Percentiles rank a stretch among this genome's conserved stretches.
phyloP scores from a whole-genome alignment of 2,797 vertebrate genomes.

The Nyctibius grandis region DNA sequence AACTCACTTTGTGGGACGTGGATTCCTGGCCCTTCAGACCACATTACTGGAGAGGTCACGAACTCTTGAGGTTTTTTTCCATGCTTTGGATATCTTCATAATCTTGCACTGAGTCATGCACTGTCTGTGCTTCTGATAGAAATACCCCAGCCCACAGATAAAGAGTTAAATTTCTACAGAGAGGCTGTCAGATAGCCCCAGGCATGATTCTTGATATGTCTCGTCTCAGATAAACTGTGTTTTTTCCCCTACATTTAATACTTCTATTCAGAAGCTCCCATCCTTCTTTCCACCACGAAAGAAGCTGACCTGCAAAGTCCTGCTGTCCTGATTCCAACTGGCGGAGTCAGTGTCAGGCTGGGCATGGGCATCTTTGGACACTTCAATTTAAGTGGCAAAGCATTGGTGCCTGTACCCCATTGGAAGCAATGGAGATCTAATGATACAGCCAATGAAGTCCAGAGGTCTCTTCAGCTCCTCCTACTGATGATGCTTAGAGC shows the following conservation, averaged over 20 bases:
- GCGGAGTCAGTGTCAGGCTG: background rate
- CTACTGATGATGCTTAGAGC: background rate
- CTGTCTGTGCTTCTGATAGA: background rate
- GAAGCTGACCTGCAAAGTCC: background rate
- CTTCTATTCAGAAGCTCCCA: background rate
- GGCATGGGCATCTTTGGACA: background rate
- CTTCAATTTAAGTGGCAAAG: background rate
- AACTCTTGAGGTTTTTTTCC: background rate
- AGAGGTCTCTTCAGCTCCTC: background rate
- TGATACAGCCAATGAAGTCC: background rate
- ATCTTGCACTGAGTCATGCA: background rate
- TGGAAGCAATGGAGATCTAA: background rate
- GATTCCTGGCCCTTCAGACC: background rate
- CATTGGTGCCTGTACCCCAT: background rate
- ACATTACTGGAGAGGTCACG: background rate
- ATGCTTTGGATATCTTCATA: background rate
- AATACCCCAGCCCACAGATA: background rate
- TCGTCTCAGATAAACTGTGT: background rate
- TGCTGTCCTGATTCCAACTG: background rate
- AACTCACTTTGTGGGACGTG: background rate
- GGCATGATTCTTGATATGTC: background rate
- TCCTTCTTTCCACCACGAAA: accelerated
- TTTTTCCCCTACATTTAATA: background rate
- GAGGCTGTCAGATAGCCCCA: background rate
- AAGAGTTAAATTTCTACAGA: background rate